phyloP scores from a whole-genome alignment of 1,140 invertebrate species.

The Cydia strobilella region DNA sequence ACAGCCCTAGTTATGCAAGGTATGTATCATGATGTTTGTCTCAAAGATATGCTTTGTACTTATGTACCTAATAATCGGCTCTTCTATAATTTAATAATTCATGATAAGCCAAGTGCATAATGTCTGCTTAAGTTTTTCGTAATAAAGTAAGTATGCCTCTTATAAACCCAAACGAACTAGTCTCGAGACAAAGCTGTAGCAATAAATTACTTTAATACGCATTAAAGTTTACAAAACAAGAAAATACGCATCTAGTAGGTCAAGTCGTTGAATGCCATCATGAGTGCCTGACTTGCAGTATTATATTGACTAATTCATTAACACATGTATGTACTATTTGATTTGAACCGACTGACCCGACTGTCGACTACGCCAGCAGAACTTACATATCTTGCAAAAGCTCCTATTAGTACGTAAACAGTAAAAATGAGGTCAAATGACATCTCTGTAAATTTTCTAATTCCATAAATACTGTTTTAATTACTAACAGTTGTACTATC shows the following conservation, averaged over 20 bases:
- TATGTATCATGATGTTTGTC: too few species aligned
- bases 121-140: too few species aligned
- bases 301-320: conserved; percentile 3
- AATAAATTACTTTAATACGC: neutral
- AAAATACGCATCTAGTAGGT: neutral
- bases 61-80: too few species aligned
- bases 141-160: too few species aligned
- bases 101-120: too few species aligned
- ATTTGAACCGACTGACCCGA: neutral
- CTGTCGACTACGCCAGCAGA: neutral
- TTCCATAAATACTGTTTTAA: neutral
- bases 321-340: conserved; percentile 1
- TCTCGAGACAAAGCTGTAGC: neutral
- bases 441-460: neutral
- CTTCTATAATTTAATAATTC: too few species aligned
- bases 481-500: neutral
- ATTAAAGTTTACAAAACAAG: neutral
- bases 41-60: too few species aligned
- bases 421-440: neutral
- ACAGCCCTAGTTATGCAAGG: too few species aligned
- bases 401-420: neutral
- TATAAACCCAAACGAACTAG: neutral
- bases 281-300: neutral
- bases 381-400: neutral
- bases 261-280: neutral